Base-by-base conservation (phyloP, 1,140 invertebrate genomes). In the Halictus rubicundus region DNA sequence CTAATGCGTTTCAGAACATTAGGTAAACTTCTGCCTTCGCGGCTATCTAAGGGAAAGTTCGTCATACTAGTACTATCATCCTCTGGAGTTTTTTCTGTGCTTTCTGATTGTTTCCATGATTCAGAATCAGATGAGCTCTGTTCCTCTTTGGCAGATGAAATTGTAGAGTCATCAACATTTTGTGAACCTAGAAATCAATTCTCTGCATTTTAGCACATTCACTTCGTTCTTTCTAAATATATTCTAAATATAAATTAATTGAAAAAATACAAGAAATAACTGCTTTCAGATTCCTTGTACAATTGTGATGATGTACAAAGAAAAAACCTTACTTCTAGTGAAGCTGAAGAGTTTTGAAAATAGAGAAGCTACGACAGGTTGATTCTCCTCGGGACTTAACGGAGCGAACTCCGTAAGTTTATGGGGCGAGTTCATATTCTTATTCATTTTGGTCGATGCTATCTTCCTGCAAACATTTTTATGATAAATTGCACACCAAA, bases 1-100 rank as follows among this genome's bases (percentile, higher is more conserved):
- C 96, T 97, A 57, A 97, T 97, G 81, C 96, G 94, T 90, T 95
- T 96, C 25, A 97, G 92, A 82, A 97, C 96, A 94, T 96, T 97
- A 8, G 96, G 95, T 80, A 97, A 93, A 92, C 96, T 97, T 68
- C 96, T 93, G 2, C 95, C 96, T 90, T 97, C 95, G 25, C 86
- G 84, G 60, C 88, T 89, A 81, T 93, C 92, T 25, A 93, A 83
- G 21, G 91, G 91, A 79, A 94, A 93, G 82, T 92, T 91, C 46
- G 90, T 90, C 23, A 89, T 82, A 79, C 85, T 90, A 2, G 86
- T 83, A 54, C 74, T 88, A 74, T 92, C 90, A 59, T 93, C 89
- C 9, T 90, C 91, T 0, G 89, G 87, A 21, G 88, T 89, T 87
- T 92, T 92, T 64, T 90, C 89, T 0, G 81, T 54, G 60, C 83